Conservation (phyloP, 92 coral and sea anemone species). For the Bergia sp. region DNA sequence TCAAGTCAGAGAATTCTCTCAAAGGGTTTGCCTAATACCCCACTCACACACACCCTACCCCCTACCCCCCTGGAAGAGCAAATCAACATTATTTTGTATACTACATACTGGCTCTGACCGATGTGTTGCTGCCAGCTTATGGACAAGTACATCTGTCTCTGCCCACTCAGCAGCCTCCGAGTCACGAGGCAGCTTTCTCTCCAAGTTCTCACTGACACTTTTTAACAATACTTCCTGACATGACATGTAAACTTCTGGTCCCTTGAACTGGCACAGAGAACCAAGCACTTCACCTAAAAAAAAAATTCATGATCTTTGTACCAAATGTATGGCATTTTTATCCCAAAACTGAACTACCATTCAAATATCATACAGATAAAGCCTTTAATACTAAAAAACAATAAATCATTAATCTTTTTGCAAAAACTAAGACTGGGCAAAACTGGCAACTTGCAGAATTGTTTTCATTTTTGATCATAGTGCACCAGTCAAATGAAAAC, state of each 20-base stretch:
- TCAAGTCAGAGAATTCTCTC: too few relatives aligned
- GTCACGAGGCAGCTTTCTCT: slow-evolving; percentile 79
- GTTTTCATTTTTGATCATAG: too few relatives aligned
- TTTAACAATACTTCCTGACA: slow-evolving; percentile 73
- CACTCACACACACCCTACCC: too few relatives aligned
- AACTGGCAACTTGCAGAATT: too few relatives aligned
- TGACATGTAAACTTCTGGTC: slow-evolving; percentile 70
- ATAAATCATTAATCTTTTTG: too few relatives aligned
- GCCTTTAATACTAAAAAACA: too few relatives aligned
- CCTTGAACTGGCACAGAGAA: slow-evolving; percentile 74
- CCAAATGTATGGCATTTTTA: too few relatives aligned
- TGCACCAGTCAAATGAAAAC: too few relatives aligned
- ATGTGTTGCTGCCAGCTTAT: slow-evolving; percentile 51
- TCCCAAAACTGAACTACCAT: too few relatives aligned
- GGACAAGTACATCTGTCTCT: slow-evolving; percentile 52
- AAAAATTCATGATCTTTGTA: not conserved
- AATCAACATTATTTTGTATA: not conserved
- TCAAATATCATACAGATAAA: too few relatives aligned
- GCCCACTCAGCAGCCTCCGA: slow-evolving; percentile 32
- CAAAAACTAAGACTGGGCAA: too few relatives aligned
- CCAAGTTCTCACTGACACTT: slow-evolving; percentile 86
- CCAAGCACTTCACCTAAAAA: slow-evolving; percentile 89
- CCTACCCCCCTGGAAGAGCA: not conserved
- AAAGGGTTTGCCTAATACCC: too few relatives aligned
- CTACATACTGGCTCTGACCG: not conserved